These are phyloP conservation scores for Drosophila persimilis DNA, from an alignment of 1,140 invertebrate species.

Conservation along the genomic window DNA sequence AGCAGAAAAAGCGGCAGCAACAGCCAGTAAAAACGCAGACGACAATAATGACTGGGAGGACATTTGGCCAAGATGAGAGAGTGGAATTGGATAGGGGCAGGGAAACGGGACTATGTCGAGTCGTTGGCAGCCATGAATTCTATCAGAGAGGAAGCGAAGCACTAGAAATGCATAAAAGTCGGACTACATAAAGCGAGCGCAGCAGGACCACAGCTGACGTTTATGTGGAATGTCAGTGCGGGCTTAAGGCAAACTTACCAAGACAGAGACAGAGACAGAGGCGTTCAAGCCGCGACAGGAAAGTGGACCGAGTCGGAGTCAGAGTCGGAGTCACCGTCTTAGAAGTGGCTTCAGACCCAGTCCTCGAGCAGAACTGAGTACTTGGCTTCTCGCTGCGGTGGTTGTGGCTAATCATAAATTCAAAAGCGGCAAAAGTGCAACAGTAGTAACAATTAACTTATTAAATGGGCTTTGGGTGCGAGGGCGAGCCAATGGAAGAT, in stretches of 20 bases:
- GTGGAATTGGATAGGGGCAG: background rate
- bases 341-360: slow-evolving; percentile 2
- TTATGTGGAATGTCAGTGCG: slow-evolving; percentile 61
- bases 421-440: slow-evolving; percentile 75
- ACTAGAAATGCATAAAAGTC: slow-evolving; percentile 77
- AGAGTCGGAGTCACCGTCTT: background rate
- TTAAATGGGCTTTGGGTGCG: slow-evolving; percentile 62
- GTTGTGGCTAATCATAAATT: slow-evolving; percentile 73
- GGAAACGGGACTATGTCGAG: slow-evolving; percentile 41
- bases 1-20: slow-evolving; percentile 29
- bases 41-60: slow-evolving; percentile 68
- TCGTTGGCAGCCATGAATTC: slow-evolving; percentile 55
- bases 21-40: slow-evolving; percentile 65
- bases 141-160: slow-evolving; percentile 69
- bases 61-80: slow-evolving; percentile 9
- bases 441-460: slow-evolving; percentile 80
- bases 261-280: background rate
- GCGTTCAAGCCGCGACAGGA: slow-evolving; percentile 19
- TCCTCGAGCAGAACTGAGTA: slow-evolving; percentile 46
- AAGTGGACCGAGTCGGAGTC: background rate
- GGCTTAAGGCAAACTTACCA: slow-evolving; percentile 59
- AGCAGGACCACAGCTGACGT: slow-evolving; percentile 73
- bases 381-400: slow-evolving; percentile 36
- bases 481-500: slow-evolving; percentile 9
- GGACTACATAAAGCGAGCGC: slow-evolving; percentile 72